Base-by-base conservation (phyloP, 2,888 invertebrate genomes). In the Papilio gigon region DNA sequence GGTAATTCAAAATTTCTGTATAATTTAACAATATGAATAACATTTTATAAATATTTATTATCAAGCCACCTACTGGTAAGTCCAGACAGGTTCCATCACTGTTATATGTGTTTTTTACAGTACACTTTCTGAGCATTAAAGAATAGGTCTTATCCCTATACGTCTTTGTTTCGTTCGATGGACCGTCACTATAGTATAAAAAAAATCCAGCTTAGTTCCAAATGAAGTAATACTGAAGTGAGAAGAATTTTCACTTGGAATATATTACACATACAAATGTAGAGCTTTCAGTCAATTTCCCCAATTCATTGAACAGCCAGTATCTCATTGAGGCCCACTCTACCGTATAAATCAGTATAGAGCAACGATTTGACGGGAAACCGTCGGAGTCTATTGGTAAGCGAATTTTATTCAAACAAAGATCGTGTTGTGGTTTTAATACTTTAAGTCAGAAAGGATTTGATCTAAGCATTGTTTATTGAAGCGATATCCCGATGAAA, bases 371-470 rank as follows among this genome's bases (percentile, higher is more conserved):
- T 30, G 20, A 14, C 20, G 30, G 35, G 14, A 63, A 47, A 63
- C 22, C n/a, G 20, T 50, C 9, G 20, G 35, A 50, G 33, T 63
- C 50, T 47, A 63, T 63, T 50, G 63, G 12, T 47, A 30, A 35
- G 63, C 47, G 17, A 50, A 50, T 42, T 61, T 27, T 33, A 20
- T 47, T 62, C 44, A 63, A 63, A 63, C 50, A 9, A 63, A 63
- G 47, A 33, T 50, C 63, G 47, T 63, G 33, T 35, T 63, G 64
- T 56, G 53, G 53, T 17, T 53, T 25, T 53, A 53, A 64, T 64
- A 53, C 64, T 37, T 25, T 64, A 53, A 64, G 53, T 35, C 64
- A 27, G 64, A 64, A 53, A 9, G 64, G 64, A 64, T 64, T 64
- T 37, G 53, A n/a, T 35, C 37, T 37, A 64, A 40, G 37, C 37